A percentile compares a stretch with the other conserved stretches of the same genome.
Conservation (phyloP, 2,888 invertebrate genomes). For the Phortica okadai region DNA sequence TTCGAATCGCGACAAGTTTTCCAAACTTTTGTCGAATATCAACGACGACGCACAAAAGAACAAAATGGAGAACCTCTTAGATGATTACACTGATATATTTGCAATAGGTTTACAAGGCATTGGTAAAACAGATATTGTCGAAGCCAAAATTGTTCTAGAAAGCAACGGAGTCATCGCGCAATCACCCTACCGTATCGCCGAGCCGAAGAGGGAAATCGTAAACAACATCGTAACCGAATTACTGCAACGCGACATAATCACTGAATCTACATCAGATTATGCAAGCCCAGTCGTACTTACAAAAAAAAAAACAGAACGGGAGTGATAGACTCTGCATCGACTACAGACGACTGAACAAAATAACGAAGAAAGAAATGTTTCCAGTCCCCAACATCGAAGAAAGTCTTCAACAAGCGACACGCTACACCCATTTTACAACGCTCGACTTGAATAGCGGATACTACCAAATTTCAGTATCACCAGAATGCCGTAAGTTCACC, state of each 20-base stretch:
- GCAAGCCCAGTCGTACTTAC: conserved; percentile 11
- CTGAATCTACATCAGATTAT: background rate
- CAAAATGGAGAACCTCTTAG: background rate
- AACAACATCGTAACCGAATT: background rate
- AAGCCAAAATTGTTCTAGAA: conserved; percentile 28
- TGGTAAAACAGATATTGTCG: conserved; percentile 25
- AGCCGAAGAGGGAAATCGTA: background rate
- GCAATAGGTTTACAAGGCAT: conserved; percentile 23
- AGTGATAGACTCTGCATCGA: background rate
- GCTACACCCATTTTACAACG: no score
- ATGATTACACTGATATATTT: conserved; percentile 17
- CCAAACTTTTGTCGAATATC: background rate
- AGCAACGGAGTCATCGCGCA: background rate
- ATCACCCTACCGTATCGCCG: conserved; percentile 4
- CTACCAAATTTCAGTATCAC: no score
- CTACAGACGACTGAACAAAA: background rate
- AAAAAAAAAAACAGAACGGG: background rate
- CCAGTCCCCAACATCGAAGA: no score
- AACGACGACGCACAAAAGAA: background rate
- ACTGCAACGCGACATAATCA: background rate
- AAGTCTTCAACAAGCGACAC: no score
- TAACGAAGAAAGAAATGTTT: conserved; percentile 39
- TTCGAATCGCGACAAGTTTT: no score
- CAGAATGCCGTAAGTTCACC: no score
- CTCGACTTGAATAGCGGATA: no score